phyloP scores from a whole-genome alignment of 2,888 invertebrate genomes.

The Thymelicus acteon region DNA sequence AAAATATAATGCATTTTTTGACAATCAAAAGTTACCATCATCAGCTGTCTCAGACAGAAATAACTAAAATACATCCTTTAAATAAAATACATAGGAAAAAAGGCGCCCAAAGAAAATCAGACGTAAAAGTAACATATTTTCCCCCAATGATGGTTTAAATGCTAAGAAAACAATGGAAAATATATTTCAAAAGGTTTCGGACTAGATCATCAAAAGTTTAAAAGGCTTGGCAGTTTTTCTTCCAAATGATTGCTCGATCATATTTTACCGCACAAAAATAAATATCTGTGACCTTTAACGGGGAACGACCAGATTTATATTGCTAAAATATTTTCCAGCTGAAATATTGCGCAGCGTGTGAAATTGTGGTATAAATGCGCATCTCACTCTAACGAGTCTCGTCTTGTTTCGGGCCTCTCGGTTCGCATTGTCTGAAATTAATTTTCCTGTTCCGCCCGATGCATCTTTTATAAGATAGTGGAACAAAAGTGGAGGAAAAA shows the following conservation, averaged over 20 bases:
- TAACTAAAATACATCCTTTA: too few species aligned
- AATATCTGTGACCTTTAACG: neutral
- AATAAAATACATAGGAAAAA: too few species aligned
- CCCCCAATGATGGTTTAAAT: too few species aligned
- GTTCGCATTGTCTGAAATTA: slow-evolving; percentile 73
- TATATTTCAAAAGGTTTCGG: too few species aligned
- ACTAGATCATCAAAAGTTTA: neutral
- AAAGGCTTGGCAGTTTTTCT: neutral
- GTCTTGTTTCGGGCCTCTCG: slow-evolving; percentile 55
- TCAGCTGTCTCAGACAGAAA: too few species aligned
- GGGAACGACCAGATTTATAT: neutral
- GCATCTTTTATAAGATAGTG: slow-evolving; percentile 79
- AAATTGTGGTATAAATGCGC: slow-evolving; percentile 29
- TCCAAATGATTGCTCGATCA: neutral
- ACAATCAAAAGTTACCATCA: too few species aligned
- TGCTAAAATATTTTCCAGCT: slow-evolving; percentile 25
- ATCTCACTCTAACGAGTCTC: slow-evolving; percentile 43
- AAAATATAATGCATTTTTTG: too few species aligned
- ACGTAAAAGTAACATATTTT: too few species aligned
- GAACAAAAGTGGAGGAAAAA: slow-evolving; percentile 65
- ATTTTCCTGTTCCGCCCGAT: slow-evolving; percentile 77
- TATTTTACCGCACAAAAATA: neutral
- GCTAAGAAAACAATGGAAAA: too few species aligned
- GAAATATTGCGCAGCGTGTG: slow-evolving; percentile 32
- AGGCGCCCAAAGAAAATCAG: too few species aligned